Evolutionary conservation across 2,888 invertebrate genomes (phyloP).

Genomic region (Xestia ashworthii): DNA sequence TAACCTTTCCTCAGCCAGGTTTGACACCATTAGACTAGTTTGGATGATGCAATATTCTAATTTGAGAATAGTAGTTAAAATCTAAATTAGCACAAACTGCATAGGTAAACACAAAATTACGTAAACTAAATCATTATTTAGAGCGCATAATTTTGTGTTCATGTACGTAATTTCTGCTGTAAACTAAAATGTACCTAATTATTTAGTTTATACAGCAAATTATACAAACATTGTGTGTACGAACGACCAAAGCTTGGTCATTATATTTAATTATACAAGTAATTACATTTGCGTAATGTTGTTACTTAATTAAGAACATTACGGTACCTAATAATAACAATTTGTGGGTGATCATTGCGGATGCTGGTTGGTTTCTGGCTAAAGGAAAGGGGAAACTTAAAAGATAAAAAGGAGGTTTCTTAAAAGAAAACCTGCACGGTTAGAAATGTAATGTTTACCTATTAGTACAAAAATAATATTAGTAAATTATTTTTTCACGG

Average conservation of each 20-base stretch:
- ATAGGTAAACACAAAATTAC: slow-evolving; percentile 11
- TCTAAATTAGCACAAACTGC: background rate
- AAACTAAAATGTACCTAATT: slow-evolving; percentile 34
- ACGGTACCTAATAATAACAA: slow-evolving; percentile 38
- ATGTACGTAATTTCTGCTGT: slow-evolving; percentile 7
- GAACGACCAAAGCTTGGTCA: slow-evolving; percentile 39
- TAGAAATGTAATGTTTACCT: background rate
- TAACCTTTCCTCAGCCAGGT: no score
- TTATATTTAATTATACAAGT: slow-evolving; percentile 58
- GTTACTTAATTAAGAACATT: slow-evolving; percentile 50
- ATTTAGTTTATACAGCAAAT: slow-evolving; percentile 44
- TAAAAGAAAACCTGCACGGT: background rate
- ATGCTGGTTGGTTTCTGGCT: background rate
- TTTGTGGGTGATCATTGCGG: slow-evolving; percentile 32
- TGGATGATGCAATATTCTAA: background rate
- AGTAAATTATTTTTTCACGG: no score
- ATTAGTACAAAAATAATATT: background rate
- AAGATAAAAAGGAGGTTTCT: no score
- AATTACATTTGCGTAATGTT: slow-evolving; percentile 53
- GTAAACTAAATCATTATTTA: slow-evolving; percentile 28
- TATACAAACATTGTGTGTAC: slow-evolving; percentile 48
- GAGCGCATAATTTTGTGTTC: slow-evolving; percentile 30
- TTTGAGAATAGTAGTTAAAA: background rate
- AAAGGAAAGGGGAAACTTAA: background rate
- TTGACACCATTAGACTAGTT: background rate